Evolutionary conservation across 2,797 vertebrate species (phyloP), one percentile per base, ranked within the genome.

Genomic region (Hirundo rustica): DNA sequence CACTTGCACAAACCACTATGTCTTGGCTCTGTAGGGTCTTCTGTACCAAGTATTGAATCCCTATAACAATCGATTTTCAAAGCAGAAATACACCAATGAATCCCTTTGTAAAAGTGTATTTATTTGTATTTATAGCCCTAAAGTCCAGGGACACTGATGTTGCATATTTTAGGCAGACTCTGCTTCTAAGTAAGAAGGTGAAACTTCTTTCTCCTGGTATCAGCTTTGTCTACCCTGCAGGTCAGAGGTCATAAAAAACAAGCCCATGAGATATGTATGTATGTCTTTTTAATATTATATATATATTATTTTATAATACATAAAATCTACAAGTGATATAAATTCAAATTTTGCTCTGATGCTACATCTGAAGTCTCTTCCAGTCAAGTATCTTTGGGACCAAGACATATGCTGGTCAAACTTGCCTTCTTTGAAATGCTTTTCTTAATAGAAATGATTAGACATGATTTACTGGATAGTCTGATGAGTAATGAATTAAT

Each of bases 41-140:
- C 67, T 67, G 40, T 66, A 88, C 51, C 29, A 15, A 7, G 38
- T 86, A 88, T 74, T 30, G 64, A 78, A 92, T 90, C 80, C 67
- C 75, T 76, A 65, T 75, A 75, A 80, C 78, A 95, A 92, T 74
- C 42, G 68, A 34, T 88, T 93, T 79, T 54, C 78, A 75, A 90
- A 76, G 67, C 60, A 81, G 44, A 77, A 92, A 44, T 86, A 68
- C 48, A 44, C 44, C 38, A 54, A 25, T 30, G 22, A 94, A 60
- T 87, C 51, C 22, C 32, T 57, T 79, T 82, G 53, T 75, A 51
- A 53, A 85, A 84, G 40, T 71, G 60, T 79, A 50, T 95, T 94
- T 94, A 60, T 83, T 85, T 94, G 32, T 92, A 36, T 84, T 81
- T 76, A 65, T 85, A 83, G 30, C 58, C 53, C 34, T 34, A 18